Base-by-base conservation (phyloP, 1,140 invertebrate species). In the Diabrotica virgifera region DNA sequence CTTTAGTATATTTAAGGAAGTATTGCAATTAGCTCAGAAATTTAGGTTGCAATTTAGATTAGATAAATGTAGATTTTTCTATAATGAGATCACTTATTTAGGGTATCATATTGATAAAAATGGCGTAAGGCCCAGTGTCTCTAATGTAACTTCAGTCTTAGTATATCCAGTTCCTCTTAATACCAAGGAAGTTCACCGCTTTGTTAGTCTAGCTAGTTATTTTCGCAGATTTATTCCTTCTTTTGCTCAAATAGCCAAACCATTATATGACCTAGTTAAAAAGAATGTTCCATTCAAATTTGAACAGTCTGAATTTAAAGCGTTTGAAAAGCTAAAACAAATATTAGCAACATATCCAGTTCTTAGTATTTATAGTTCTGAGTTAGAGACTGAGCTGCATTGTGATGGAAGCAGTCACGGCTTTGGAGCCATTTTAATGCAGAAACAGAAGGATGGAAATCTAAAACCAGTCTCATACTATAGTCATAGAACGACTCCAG, bases 401-500 rank as follows among this genome's bases (percentile, higher is more conserved):
- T n/a, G n/a, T n/a, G n/a, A 38, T 73, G 65, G 62, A 76, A 77
- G 59, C 61, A 71, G 8, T 9, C n/a, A 11, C 5, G 68, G 65
- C 6, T 65, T 38, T 57, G 62, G 59, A 36, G 38, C 59, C 8
- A 61, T 69, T 12, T 40, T 59, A 13, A 35, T 65, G 38, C 63
- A 68, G 14, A 65, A 52, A 52, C 52, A 71, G 56, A 11, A n/a
- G 35, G 66, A 64, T 53, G 58, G 60, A 46, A 62, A 64, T 57
- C 66, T 64, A 51, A 71, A 73, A 69, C 78, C 70, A 12, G 69
- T 82, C 13, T 76, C 70, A 11, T 82, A 78, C 71, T 78, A 75
- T 57, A 78, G 77, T 52, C 64, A 75, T 36, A 67, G 68, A 36
- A 70, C 82, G 6, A 72, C 61, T 13, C 58, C 66, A 7, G 37